phyloP scores from a whole-genome alignment of 2,113 vertebrate species.

The Tyto alba region DNA sequence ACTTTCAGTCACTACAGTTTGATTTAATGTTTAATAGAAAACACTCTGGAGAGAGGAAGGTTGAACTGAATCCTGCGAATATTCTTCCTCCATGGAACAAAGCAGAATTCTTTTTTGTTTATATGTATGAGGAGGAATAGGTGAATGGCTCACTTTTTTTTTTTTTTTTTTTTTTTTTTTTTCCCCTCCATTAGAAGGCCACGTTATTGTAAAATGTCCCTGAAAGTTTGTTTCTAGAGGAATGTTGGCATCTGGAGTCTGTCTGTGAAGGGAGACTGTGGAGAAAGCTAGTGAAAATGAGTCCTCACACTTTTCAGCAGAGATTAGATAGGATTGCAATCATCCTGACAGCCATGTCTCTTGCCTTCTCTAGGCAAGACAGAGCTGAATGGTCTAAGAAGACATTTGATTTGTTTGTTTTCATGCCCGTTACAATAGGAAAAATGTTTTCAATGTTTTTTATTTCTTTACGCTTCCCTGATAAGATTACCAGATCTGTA shows the following conservation, averaged over 20 bases:
- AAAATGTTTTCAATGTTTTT: background rate
- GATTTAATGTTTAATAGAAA: background rate
- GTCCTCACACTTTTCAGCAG: background rate
- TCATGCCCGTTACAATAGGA: background rate
- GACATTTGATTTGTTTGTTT: background rate
- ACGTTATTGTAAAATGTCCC: background rate
- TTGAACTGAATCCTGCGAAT: background rate
- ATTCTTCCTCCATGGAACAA: background rate
- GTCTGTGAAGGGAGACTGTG: background rate
- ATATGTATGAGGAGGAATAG: background rate
- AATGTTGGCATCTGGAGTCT: background rate
- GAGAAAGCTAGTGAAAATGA: background rate
- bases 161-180: background rate
- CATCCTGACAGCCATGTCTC: background rate
- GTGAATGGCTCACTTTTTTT: background rate
- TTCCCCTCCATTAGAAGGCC: background rate
- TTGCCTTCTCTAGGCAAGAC: background rate
- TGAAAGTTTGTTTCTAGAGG: background rate
- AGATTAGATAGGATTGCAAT: background rate
- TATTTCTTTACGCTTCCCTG: background rate
- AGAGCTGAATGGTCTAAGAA: background rate
- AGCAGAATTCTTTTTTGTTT: background rate
- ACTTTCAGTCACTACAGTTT: background rate
- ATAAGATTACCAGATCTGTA: background rate
- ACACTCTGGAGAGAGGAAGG: background rate